Evolutionary conservation across 2,113 vertebrate genomes (phyloP).

Genomic region (Takifugu bimaculatus): DNA sequence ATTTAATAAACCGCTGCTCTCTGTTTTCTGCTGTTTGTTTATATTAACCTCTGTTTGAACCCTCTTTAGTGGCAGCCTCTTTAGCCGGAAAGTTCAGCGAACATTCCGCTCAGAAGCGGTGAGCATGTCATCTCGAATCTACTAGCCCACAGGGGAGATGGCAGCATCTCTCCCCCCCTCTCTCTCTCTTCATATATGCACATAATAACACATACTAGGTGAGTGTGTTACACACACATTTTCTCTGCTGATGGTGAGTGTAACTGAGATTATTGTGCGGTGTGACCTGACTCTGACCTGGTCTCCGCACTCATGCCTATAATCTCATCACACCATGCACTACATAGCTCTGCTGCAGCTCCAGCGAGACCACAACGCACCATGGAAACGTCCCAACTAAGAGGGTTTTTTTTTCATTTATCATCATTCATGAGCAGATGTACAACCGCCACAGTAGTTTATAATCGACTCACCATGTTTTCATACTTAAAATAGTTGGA

Average conservation of each 20-base stretch:
- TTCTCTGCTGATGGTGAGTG: conserved; percentile 66
- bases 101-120: conserved; percentile 85
- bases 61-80: conserved; percentile 92
- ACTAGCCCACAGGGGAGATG: conserved; percentile 89
- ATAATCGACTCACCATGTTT: not conserved
- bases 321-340: conserved; percentile 74
- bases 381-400: not conserved
- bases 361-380: conserved; percentile 1
- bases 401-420: too few species aligned
- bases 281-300: conserved; percentile 66
- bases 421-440: too few species aligned
- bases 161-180: conserved; percentile 57
- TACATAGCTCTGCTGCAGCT: conserved; percentile 37
- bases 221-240: conserved; percentile 64
- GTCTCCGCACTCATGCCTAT: conserved; percentile 77
- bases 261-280: conserved; percentile 77
- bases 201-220: conserved; percentile 49
- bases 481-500: not conserved
- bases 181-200: conserved; percentile 26
- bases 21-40: conserved; percentile 92
- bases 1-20: conserved; percentile 89
- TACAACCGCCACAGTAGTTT: not conserved
- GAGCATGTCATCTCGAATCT: conserved; percentile 91
- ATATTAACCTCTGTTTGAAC: conserved; percentile 97
- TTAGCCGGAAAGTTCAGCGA: conserved; percentile 90